Evolutionary conservation across 2,888 invertebrate genomes (phyloP).

Genomic region (Dicyrtomina minuta): DNA sequence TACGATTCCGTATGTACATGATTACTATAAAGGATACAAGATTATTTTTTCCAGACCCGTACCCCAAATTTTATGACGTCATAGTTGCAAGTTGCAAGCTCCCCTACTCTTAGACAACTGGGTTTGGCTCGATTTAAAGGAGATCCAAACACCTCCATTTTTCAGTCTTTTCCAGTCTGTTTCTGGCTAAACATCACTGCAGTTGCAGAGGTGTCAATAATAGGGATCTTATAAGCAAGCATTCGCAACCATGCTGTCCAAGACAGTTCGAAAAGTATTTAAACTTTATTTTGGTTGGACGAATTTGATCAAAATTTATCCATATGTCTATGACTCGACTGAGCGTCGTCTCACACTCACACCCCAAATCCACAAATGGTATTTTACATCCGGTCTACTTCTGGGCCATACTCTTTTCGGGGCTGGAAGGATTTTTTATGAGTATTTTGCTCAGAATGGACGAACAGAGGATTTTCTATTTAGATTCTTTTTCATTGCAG

Average conservation of each 20-base stretch:
- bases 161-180: too few species aligned
- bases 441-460: background rate
- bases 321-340: background rate
- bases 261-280: background rate
- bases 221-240: too few species aligned
- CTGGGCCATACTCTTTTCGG: background rate
- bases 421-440: background rate
- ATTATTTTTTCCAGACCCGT: too few species aligned
- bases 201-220: too few species aligned
- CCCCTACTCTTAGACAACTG: too few species aligned
- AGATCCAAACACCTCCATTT: too few species aligned
- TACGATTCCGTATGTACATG: too few species aligned
- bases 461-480: conserved; percentile 1
- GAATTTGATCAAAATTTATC: background rate
- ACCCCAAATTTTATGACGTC: too few species aligned
- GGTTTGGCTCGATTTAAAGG: too few species aligned
- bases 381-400: background rate
- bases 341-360: background rate
- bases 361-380: background rate
- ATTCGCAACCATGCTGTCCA: background rate
- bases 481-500: background rate
- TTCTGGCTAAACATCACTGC: too few species aligned
- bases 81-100: too few species aligned
- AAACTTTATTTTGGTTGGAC: background rate
- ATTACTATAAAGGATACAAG: too few species aligned